Evolutionary conservation across 2,888 invertebrate genomes (phyloP), one percentile per base, ranked within the genome.

Genomic region (Coelopa pilipes): DNA sequence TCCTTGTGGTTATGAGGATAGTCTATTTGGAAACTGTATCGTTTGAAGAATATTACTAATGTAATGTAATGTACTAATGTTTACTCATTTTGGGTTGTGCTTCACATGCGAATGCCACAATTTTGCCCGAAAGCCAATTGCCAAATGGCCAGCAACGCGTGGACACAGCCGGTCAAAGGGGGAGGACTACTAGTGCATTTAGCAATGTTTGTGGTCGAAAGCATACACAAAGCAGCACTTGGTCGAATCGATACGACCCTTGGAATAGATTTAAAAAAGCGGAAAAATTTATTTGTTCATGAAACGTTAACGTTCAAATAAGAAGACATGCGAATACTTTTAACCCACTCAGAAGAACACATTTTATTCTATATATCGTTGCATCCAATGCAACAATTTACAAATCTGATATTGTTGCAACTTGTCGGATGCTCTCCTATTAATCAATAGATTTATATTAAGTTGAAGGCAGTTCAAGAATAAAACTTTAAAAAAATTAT

Each of bases 311-410:
- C 0, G 57, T 57, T 17, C 10, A 53, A 15, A 62, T 12, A 7
- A 45, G 13, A 60, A 24, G 7, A 34, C 21, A 34, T 1, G 1
- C 11, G 11, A 70, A 34, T 57, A 47, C 34, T 1, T 57, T 76
- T 83, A 84, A 84, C 81, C 83, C 83, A 84, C 83, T 84, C 84
- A 81, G 80, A 84, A 84, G 80, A 84, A 84, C 82, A 83, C 82
- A 83, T 81, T 80, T 80, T 83, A 81, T 82, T 82, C 76, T 80
- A 80, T 74, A 79, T 81, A 79, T 80, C 79, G 78, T 80, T 80
- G 65, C 63, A 71, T 57, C 62, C 34, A 34, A 34, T 34, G 66
- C 70, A 75, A 74, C 70, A 65, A 34, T 34, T 34, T 34, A 34
- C 34, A 34, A 34, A 60, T 34, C 12, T 57, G n/a, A 47, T 34